A percentile compares a stretch with the other conserved stretches of the same genome.
phyloP scores from a whole-genome alignment of 1,140 invertebrate species.

The Lasioglossum baleicum region DNA sequence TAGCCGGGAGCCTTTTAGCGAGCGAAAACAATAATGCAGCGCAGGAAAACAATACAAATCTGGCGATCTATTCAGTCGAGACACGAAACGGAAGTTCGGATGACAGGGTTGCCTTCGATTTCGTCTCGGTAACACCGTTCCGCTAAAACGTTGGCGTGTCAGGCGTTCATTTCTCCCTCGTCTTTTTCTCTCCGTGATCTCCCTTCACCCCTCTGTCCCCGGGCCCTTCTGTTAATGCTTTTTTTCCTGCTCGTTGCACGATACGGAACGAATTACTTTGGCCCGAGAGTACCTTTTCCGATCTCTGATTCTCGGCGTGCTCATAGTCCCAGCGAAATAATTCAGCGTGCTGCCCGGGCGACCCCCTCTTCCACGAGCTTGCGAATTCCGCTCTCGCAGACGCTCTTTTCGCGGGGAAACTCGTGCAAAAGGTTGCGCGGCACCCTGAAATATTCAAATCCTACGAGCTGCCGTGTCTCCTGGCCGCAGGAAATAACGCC shows the following conservation, averaged over 20 bases:
- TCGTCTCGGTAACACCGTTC: constrained; percentile 10
- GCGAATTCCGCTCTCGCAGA: not conserved
- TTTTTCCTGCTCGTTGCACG: not conserved
- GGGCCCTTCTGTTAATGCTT: not conserved
- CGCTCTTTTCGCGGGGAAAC: not conserved
- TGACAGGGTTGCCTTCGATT: constrained; percentile 13
- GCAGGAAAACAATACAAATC: not conserved
- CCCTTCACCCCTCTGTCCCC: not conserved
- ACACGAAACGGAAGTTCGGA: not conserved
- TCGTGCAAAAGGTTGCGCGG: constrained; percentile 27
- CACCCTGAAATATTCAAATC: constrained; percentile 53
- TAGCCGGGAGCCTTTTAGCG: not conserved
- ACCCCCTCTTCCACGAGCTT: not conserved
- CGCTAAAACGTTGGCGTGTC: constrained; percentile 32
- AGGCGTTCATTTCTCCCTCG: constrained; percentile 8
- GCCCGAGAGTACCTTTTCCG: constrained; percentile 35
- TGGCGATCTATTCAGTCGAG: constrained; percentile 2
- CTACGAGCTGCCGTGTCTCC: constrained; percentile 18
- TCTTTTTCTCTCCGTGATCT: too few species aligned
- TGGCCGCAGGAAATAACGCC: constrained; percentile 4
- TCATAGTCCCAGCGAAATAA: constrained; percentile 41
- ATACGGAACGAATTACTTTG: constrained; percentile 39
- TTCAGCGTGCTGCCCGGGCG: constrained; percentile 22
- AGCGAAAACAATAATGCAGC: not conserved
- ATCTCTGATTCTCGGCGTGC: constrained; percentile 32